Evolutionary conservation across 2,888 invertebrate species (phyloP).

Genomic region (Netelia fuscicornis): DNA sequence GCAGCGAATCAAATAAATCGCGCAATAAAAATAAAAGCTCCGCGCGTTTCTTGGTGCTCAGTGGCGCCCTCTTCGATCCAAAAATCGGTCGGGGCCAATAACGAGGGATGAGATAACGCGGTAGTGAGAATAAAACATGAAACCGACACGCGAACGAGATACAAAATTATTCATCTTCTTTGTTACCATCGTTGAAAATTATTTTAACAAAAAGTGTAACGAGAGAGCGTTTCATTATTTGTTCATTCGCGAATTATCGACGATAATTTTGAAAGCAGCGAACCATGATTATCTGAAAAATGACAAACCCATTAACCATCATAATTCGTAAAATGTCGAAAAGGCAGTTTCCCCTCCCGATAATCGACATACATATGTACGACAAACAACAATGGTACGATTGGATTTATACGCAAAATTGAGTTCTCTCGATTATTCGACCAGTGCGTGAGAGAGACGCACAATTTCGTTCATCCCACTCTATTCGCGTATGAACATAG

Average conservation of each 20-base stretch:
- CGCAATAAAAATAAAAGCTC: slow-evolving; percentile 38
- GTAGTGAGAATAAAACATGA: too few relatives aligned
- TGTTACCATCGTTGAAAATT: too few relatives aligned
- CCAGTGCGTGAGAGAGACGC: background rate
- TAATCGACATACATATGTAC: slow-evolving; percentile 21
- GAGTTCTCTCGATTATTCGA: slow-evolving; percentile 30
- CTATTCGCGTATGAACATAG: background rate
- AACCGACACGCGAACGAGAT: too few relatives aligned
- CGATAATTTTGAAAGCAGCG: background rate
- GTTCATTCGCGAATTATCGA: background rate
- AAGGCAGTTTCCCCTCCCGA: background rate
- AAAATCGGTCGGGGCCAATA: background rate
- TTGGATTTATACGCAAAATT: slow-evolving; percentile 40
- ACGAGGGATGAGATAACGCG: too few relatives aligned
- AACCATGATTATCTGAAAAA: background rate
- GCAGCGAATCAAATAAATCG: slow-evolving; percentile 30
- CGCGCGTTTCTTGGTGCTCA: background rate
- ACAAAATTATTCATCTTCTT: too few relatives aligned
- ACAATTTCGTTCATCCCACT: background rate
- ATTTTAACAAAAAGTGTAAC: too few relatives aligned
- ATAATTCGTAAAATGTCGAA: slow-evolving; percentile 7
- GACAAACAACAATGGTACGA: slow-evolving; percentile 26
- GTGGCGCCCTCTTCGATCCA: background rate
- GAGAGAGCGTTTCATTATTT: background rate
- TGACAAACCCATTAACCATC: slow-evolving; percentile 6